Evolutionary conservation across 2,888 invertebrate genomes (phyloP), one percentile per base, ranked within the genome.

Genomic region (Aphodius granarius): DNA sequence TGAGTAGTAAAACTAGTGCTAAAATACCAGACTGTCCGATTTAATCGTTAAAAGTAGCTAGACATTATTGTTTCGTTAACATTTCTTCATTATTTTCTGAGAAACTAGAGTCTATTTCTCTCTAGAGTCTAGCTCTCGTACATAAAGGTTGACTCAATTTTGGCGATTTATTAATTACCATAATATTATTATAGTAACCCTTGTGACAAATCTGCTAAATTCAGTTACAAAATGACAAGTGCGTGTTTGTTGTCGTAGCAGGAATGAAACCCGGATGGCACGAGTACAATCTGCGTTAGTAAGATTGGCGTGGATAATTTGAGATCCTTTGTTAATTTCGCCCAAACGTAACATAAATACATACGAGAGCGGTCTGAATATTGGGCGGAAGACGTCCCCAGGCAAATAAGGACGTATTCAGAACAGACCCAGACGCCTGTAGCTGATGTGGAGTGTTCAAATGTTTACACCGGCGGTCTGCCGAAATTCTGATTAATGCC

Each of bases 291-390:
- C 43, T 43, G 43, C 43, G 43, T 43, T 43, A 43, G 43, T 6
- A 43, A 43, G 43, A 43, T 43, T 43, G 43, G 43, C 13, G 43
- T 43, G 43, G 72, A 72, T 72, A 72, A 72, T 72, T 72, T 17
- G 23, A 72, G 63, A 72, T 21, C 72, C 72, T 72, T 72, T 72
- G 72, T 72, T 63, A 72, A 72, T 72, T 72, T 72, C 18, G 16
- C 43, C 63, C 43, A 72, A 72, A 72, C 62, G 72, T 62, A 72
- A 63, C 43, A 62, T 72, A 72, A 72, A 72, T 63, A 72, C 43
- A 13, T 9, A 13, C 6, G 43, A 6, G 43, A 23, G 23, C 13
- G 13, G 43, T 43, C 43, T 43, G 43, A 13, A 43, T 43, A n/a
- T 43, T 43, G 43, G 43, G 43, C 6, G 1, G 43, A 43, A 43